These are phyloP conservation scores for Mycetomoellerius zeteki DNA, from an alignment of 1,140 invertebrate genomes.

Conservation along the genomic window DNA sequence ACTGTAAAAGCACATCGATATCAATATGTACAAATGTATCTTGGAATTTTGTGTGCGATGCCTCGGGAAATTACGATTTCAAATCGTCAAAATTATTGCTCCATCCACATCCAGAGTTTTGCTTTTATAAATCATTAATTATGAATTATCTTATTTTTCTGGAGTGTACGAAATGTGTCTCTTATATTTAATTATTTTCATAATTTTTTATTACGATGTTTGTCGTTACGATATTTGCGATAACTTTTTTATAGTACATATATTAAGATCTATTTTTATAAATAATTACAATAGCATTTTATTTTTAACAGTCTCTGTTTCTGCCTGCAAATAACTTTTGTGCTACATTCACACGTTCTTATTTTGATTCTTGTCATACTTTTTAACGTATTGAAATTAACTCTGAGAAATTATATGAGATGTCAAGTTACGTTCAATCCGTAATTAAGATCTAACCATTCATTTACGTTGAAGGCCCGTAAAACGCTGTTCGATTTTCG, in stretches of 20 bases:
- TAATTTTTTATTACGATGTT: not conserved
- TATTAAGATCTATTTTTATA: not conserved
- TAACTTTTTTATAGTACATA: not conserved
- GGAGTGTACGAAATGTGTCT: not conserved
- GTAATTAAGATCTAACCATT: slow-evolving; percentile 47
- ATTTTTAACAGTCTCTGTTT: not conserved
- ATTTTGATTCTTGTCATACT: not conserved
- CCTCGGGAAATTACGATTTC: slow-evolving; percentile 10
- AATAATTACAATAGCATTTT: not conserved
- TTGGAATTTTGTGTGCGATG: slow-evolving; percentile 12
- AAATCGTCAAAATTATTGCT: slow-evolving; percentile 24
- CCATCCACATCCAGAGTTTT: not conserved
- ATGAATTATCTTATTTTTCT: not conserved
- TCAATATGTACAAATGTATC: slow-evolving; percentile 47
- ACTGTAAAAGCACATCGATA: slow-evolving; percentile 63
- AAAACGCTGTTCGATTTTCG: slow-evolving; percentile 58
- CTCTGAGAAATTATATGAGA: slow-evolving; percentile 17
- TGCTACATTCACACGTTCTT: slow-evolving; percentile 8
- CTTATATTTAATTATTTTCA: not conserved
- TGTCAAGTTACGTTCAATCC: slow-evolving; percentile 9
- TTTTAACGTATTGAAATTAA: slow-evolving; percentile 12
- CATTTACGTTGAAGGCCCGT: slow-evolving; percentile 25
- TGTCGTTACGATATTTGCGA: not conserved
- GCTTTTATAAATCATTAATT: slow-evolving; percentile 1
- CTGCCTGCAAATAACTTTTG: not conserved